A percentile compares a stretch with the other conserved stretches of the same genome.
These are phyloP conservation scores for Laticauda laticaudata DNA, from an alignment of 2,113 vertebrate species.

Conservation along the genomic window DNA sequence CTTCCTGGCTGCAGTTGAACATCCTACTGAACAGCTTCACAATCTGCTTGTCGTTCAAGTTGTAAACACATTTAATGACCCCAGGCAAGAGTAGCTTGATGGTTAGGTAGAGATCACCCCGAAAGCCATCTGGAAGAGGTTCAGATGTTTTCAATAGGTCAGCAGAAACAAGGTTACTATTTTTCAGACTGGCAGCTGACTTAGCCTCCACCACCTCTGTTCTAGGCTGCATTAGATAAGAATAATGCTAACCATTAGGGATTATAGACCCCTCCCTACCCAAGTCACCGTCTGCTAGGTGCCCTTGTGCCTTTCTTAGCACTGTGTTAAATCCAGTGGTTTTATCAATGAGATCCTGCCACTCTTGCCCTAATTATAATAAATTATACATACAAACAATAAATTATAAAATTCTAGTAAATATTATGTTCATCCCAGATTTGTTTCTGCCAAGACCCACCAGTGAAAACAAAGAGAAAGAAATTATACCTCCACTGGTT, in stretches of 20 bases:
- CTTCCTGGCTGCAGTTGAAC: conserved; percentile 89
- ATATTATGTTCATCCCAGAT: not conserved
- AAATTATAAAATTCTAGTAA: not conserved
- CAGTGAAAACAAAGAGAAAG: not conserved
- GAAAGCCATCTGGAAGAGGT: conserved; percentile 85
- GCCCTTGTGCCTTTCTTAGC: not conserved
- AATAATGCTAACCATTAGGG: not conserved
- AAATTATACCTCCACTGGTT: conserved; percentile 79
- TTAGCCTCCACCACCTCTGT: not conserved
- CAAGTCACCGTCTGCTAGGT: not conserved
- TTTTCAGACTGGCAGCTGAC: not conserved
- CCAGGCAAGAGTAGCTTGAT: conserved; percentile 94
- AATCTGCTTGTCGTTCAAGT: conserved; percentile 98
- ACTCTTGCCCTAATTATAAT: not conserved
- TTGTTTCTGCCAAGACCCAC: not conserved
- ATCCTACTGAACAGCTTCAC: conserved; percentile 96
- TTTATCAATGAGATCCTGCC: not conserved
- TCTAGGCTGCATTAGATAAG: not conserved
- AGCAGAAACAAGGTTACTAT: not conserved
- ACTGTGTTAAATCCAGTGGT: not conserved
- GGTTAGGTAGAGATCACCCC: conserved; percentile 89
- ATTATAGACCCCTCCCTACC: no score
- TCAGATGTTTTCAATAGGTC: not conserved
- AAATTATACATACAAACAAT: not conserved
- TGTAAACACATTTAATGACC: conserved; percentile 95